Conservation (phyloP, 2,113 vertebrate genomes). For the Scalopus aquaticus region DNA sequence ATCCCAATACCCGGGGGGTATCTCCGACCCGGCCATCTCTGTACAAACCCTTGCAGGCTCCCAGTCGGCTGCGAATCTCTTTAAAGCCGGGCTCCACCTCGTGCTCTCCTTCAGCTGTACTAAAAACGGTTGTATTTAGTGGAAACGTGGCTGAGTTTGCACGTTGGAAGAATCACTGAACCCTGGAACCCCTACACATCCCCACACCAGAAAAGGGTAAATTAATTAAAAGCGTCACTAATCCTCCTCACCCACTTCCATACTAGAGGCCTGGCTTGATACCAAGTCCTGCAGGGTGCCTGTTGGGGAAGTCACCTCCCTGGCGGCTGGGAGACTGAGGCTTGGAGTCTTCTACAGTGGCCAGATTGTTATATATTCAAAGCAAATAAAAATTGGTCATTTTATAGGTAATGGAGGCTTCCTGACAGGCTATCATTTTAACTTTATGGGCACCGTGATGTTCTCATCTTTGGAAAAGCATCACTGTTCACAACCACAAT, state of each 20-base stretch:
- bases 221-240: conserved; percentile 74
- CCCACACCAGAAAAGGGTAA: not conserved
- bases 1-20: too few species aligned
- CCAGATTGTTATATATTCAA: conserved; percentile 41
- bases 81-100: not conserved
- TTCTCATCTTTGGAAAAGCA: rapidly evolving
- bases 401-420: not conserved
- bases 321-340: conserved; percentile 10
- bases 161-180: not conserved
- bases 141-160: not conserved
- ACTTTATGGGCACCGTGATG: not conserved
- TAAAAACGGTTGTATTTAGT: not conserved
- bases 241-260: conserved; percentile 34
- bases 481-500: rapidly evolving
- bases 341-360: not conserved
- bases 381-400: not conserved
- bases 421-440: not conserved
- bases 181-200: not conserved
- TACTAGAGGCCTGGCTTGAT: conserved; percentile 55
- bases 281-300: conserved; percentile 52
- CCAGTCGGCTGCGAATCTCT: not conserved
- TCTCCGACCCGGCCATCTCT: not conserved
- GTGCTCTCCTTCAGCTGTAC: not conserved
- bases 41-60: not conserved
- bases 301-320: conserved; percentile 10